Conservation (phyloP, 2,113 vertebrate genomes). For the Orycteropus afer region DNA sequence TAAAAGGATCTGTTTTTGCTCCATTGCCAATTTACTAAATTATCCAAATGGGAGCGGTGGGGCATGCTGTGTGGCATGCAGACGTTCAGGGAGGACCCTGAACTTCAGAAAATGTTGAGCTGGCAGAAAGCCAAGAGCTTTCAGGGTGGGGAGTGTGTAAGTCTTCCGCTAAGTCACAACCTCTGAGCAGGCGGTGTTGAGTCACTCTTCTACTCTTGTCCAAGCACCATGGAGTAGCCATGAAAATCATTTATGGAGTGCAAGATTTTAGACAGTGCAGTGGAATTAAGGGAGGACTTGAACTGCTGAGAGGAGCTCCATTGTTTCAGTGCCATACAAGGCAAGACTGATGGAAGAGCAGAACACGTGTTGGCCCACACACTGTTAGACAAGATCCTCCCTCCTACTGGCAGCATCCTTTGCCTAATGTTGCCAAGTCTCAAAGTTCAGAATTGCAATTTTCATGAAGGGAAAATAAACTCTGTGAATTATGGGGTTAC, state of each 20-base stretch:
- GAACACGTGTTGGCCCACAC: slow-evolving; percentile 49
- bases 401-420: slow-evolving; percentile 75
- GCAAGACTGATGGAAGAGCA: slow-evolving; percentile 72
- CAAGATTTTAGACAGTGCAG: slow-evolving; percentile 56
- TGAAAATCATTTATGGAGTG: slow-evolving; percentile 62
- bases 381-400: background rate
- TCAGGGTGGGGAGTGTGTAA: background rate
- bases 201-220: background rate
- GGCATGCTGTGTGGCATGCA: background rate
- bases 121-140: slow-evolving; percentile 32
- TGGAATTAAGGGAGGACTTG: slow-evolving; percentile 49
- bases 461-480: slow-evolving; percentile 78
- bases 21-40: slow-evolving; percentile 64
- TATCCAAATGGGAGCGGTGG: slow-evolving; percentile 58
- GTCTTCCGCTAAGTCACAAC: background rate
- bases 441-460: slow-evolving; percentile 71
- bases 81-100: background rate
- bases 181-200: no score
- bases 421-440: slow-evolving; percentile 75
- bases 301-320: slow-evolving; percentile 46
- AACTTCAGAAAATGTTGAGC: slow-evolving; percentile 27
- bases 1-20: slow-evolving; percentile 65
- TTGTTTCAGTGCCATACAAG: slow-evolving; percentile 81
- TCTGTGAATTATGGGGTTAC: slow-evolving; percentile 82
- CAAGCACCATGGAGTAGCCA: background rate